Evolutionary conservation across 2,888 invertebrate genomes (phyloP).

Genomic region (Cheilosia vulpina): DNA sequence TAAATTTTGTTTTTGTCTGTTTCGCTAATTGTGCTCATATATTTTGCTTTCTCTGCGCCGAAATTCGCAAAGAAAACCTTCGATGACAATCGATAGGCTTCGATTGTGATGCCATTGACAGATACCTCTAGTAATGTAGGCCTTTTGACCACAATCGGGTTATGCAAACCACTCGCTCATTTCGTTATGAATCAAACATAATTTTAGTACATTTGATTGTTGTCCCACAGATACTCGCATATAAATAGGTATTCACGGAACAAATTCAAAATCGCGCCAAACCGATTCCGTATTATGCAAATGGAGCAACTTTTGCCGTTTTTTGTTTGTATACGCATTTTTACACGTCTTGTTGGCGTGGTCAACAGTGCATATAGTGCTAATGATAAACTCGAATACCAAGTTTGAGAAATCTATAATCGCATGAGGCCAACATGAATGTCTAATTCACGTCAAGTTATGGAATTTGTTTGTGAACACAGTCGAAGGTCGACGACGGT

Average conservation of each 20-base stretch:
- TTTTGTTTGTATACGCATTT: constrained; percentile 46
- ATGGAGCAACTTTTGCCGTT: constrained; percentile 43
- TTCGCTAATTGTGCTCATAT: background rate
- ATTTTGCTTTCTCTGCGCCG: constrained; percentile 31
- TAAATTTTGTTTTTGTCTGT: constrained; percentile 29
- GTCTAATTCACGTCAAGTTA: constrained; percentile 51
- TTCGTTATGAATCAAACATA: background rate
- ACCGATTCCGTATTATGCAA: constrained; percentile 42
- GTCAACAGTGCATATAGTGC: constrained; percentile 53
- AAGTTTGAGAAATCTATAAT: constrained; percentile 41
- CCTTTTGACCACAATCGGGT: constrained; percentile 12
- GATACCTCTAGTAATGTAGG: background rate
- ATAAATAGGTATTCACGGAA: background rate
- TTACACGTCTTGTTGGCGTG: constrained; percentile 65
- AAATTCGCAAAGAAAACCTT: constrained; percentile 48
- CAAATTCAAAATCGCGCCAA: constrained; percentile 7
- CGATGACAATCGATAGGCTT: constrained; percentile 48
- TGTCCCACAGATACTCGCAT: background rate
- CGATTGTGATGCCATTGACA: background rate
- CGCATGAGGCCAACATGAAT: constrained; percentile 67
- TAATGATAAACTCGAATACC: constrained; percentile 45
- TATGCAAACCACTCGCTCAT: background rate
- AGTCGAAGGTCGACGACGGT: constrained; percentile 45
- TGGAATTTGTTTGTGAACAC: constrained; percentile 65
- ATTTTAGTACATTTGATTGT: too few relatives aligned